Percentiles rank a stretch among this genome's conserved stretches.
Evolutionary conservation across 2,797 vertebrate species (phyloP).

Genomic region (Psittacula derbiana): DNA sequence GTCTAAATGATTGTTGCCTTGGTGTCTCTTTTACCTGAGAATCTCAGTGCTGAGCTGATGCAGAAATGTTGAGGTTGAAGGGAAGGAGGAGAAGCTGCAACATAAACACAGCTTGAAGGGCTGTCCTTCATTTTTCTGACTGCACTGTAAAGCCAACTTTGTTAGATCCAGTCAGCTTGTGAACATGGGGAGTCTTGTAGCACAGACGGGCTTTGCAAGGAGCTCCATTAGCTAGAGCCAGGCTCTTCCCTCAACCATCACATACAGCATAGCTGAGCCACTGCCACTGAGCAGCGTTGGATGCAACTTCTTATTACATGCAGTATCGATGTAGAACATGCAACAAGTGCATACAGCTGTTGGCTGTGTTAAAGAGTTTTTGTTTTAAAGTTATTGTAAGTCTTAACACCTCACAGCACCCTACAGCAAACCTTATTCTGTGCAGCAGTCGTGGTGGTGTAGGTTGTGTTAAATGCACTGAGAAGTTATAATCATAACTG

Average conservation of each 20-base stretch:
- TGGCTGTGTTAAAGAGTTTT: fast-evolving
- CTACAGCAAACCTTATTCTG: background rate
- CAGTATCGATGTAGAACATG: background rate
- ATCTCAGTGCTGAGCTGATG: background rate
- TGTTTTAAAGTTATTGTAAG: background rate
- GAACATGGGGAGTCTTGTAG: background rate
- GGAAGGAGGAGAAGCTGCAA: background rate
- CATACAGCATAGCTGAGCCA: background rate
- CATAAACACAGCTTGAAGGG: background rate
- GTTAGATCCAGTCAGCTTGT: background rate
- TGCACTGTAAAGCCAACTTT: background rate
- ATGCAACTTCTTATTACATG: background rate
- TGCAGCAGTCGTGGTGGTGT: fast-evolving
- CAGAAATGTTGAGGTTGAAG: background rate
- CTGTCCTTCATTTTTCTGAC: background rate
- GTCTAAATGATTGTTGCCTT: background rate
- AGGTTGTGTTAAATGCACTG: background rate
- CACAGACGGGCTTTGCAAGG: background rate
- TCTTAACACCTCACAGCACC: background rate
- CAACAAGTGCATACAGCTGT: background rate
- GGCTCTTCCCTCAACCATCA: background rate
- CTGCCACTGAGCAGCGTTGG: background rate
- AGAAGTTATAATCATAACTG: background rate
- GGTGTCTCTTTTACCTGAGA: background rate
- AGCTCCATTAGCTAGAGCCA: background rate